Percentiles rank a stretch among this genome's conserved stretches.
phyloP scores from a whole-genome alignment of 2,797 vertebrate species.

The Cirrhinus molitorella region DNA sequence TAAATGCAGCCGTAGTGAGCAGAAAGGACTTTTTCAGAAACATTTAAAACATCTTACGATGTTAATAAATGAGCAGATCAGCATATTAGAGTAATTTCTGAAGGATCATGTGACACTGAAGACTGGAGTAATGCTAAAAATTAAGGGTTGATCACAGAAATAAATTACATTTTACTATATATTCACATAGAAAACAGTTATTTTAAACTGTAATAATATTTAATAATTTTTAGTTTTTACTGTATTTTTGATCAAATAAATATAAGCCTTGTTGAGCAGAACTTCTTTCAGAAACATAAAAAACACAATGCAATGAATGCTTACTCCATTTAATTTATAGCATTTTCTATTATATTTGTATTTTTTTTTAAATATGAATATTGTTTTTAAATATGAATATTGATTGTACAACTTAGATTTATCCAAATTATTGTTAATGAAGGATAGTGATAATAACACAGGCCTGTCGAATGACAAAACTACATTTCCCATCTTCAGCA shows the following conservation, averaged over 20 bases:
- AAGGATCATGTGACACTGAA: neutral
- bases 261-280: no score
- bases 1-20: no score
- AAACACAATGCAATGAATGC: neutral
- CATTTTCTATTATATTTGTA: neutral
- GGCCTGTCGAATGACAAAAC: neutral
- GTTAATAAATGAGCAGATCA: no score
- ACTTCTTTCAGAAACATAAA: no score
- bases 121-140: neutral
- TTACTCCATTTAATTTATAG: neutral
- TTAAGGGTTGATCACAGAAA: neutral
- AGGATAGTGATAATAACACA: neutral
- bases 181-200: neutral
- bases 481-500: conserved; percentile 27
- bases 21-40: no score
- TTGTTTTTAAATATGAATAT: neutral
- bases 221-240: neutral
- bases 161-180: neutral
- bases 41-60: no score
- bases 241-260: neutral
- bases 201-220: neutral
- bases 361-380: neutral
- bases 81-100: neutral
- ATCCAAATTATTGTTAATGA: neutral
- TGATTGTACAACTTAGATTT: neutral